phyloP scores from a whole-genome alignment of 2,888 invertebrate genomes.

The Oxycera nigricornis region DNA sequence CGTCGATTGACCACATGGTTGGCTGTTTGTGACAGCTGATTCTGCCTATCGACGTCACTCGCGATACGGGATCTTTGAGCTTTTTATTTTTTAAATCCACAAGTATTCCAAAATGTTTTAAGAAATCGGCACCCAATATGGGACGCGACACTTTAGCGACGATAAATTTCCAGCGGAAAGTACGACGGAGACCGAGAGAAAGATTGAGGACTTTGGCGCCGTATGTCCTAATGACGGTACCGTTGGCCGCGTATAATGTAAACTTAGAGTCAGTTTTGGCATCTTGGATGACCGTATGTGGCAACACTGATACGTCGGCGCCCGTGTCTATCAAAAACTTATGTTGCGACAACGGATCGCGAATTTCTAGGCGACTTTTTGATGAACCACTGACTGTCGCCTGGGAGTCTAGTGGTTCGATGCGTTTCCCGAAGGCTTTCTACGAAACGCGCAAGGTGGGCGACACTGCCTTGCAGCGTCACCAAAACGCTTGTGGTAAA shows the following conservation, averaged over 20 bases:
- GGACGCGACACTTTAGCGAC: conserved; percentile 41
- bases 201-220: conserved; percentile 19
- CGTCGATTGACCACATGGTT: neutral
- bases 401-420: neutral
- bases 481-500: too few relatives aligned
- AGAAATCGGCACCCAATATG: conserved; percentile 43
- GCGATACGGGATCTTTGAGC: neutral
- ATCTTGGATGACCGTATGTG: too few relatives aligned
- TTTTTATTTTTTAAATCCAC: conserved; percentile 37
- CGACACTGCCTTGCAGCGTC: too few relatives aligned
- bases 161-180: conserved; percentile 40
- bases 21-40: neutral
- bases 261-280: too few relatives aligned
- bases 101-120: conserved; percentile 30
- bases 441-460: too few relatives aligned
- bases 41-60: neutral
- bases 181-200: conserved; percentile 43
- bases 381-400: neutral
- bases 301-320: too few relatives aligned
- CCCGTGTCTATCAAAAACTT: conserved; percentile 36
- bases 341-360: neutral
- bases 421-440: too few relatives aligned
- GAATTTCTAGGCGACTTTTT: neutral
- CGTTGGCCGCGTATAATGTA: too few relatives aligned
- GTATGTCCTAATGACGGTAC: conserved; percentile 22